Evolutionary conservation across 2,797 vertebrate species (phyloP).

Genomic region (Enteromius paludinosus): DNA sequence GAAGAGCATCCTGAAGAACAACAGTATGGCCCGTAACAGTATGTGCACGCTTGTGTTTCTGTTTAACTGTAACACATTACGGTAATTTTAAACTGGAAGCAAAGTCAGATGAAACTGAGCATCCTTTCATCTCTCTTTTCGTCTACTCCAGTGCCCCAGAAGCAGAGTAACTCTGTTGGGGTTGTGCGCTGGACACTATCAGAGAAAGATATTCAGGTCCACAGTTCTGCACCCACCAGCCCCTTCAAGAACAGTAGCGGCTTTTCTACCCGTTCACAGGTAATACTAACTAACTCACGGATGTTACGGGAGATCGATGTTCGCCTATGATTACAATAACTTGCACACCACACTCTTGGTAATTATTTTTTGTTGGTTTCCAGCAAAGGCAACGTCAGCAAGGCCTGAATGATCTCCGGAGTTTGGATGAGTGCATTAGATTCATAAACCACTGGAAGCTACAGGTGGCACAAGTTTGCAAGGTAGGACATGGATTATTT

Average conservation of each 20-base stretch:
- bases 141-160: constrained; percentile 36
- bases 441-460: constrained; percentile 80
- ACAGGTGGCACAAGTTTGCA: constrained; percentile 79
- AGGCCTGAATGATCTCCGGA: constrained; percentile 74
- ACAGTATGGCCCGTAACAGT: constrained; percentile 62
- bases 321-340: background rate
- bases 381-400: constrained; percentile 68
- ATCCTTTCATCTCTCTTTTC: background rate
- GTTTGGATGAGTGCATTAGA: constrained; percentile 78
- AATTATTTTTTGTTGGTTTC: background rate
- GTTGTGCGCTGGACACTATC: constrained; percentile 74
- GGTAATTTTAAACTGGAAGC: background rate
- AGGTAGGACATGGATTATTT: constrained; percentile 64
- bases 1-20: constrained; percentile 75
- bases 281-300: constrained; percentile 41
- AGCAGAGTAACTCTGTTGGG: constrained; percentile 75
- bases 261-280: constrained; percentile 63
- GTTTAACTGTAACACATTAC: background rate
- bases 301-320: background rate
- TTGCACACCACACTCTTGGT: background rate
- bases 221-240: constrained; percentile 74
- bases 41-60: background rate
- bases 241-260: constrained; percentile 24
- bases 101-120: background rate
- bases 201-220: constrained; percentile 65